A percentile compares a stretch with the other conserved stretches of the same genome.
These are phyloP conservation scores for Sparus aurata DNA, from an alignment of 2,797 vertebrate genomes.

Conservation along the genomic window DNA sequence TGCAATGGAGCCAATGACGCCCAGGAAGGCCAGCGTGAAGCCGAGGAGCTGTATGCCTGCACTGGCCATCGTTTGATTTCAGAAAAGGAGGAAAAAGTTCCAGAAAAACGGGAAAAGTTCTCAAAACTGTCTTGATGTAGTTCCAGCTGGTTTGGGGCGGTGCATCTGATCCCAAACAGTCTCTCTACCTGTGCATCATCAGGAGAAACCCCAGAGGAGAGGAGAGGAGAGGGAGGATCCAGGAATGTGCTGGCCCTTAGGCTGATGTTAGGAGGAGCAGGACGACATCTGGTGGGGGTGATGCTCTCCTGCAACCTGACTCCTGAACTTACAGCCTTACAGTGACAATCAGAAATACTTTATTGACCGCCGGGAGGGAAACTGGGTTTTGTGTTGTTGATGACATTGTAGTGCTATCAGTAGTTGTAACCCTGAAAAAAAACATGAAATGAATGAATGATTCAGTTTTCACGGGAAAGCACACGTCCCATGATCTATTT, in stretches of 20 bases:
- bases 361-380: not conserved
- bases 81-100: not conserved
- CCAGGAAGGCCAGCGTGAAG: slow-evolving; percentile 90
- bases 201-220: slow-evolving; percentile 42
- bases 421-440: too few relatives aligned
- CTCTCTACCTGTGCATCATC: slow-evolving; percentile 57
- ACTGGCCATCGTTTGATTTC: slow-evolving; percentile 88
- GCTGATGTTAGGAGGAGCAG: slow-evolving; percentile 5
- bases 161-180: slow-evolving; percentile 10
- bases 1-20: slow-evolving; percentile 90
- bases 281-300: slow-evolving; percentile 60
- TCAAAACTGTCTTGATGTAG: slow-evolving; percentile 15
- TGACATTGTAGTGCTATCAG: not conserved
- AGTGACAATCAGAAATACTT: too few relatives aligned
- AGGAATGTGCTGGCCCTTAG: slow-evolving; percentile 16
- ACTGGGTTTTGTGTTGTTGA: too few relatives aligned
- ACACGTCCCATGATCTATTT: not conserved
- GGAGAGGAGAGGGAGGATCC: slow-evolving; percentile 60
- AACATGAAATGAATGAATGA: too few relatives aligned
- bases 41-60: slow-evolving; percentile 93
- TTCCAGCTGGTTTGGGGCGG: slow-evolving; percentile 14
- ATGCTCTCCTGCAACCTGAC: not conserved
- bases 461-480: not conserved
- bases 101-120: not conserved
- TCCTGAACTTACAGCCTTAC: not conserved